Conservation (phyloP, 2,797 vertebrate species). For the Microchirus variegatus region DNA sequence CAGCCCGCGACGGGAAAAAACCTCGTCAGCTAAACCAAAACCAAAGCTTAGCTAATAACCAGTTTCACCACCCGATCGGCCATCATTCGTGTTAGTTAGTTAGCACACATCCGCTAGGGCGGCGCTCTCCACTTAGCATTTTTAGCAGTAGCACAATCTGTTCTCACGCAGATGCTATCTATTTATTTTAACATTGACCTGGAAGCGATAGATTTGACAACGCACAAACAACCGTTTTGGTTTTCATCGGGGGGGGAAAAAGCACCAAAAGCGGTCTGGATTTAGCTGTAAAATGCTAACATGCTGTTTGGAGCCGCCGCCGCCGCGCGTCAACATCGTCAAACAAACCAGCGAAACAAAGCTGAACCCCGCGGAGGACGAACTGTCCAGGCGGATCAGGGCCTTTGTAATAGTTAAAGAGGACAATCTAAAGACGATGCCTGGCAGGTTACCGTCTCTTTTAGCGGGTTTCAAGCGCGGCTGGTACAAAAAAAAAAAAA, state of each 20-base stretch:
- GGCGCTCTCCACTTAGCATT: constrained; percentile 38
- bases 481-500: no score
- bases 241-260: not conserved
- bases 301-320: constrained; percentile 44
- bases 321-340: not conserved
- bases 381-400: constrained; percentile 77
- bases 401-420: constrained; percentile 83
- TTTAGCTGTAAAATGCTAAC: constrained; percentile 21
- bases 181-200: not conserved
- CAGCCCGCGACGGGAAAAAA: no score
- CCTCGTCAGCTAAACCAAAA: constrained; percentile 19
- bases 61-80: constrained; percentile 42
- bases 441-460: constrained; percentile 65
- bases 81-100: constrained; percentile 6
- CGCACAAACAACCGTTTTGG: constrained; percentile 3
- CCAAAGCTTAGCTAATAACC: constrained; percentile 40
- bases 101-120: constrained; percentile 28
- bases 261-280: constrained; percentile 2
- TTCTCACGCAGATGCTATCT: not conserved
- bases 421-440: constrained; percentile 85
- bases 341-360: constrained; percentile 13
- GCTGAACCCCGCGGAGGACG: constrained; percentile 53
- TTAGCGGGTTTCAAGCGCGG: constrained; percentile 43
- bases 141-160: constrained; percentile 28
- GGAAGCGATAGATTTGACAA: not conserved